Percentiles rank a stretch among this genome's conserved stretches.
These are phyloP conservation scores for Eurytoma californica DNA, from an alignment of 2,888 invertebrate species.

Conservation along the genomic window DNA sequence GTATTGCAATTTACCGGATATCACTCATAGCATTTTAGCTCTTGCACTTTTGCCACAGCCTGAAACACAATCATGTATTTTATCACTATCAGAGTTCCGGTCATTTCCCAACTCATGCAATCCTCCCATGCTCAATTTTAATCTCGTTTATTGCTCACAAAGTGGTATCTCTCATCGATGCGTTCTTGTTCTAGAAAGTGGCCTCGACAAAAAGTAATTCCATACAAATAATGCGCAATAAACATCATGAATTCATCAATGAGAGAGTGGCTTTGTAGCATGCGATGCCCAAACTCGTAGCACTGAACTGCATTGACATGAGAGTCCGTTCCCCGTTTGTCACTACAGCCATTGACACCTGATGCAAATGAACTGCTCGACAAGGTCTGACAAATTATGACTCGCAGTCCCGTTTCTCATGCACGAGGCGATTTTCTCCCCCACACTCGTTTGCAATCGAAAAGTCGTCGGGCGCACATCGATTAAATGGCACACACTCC, in stretches of 20 bases:
- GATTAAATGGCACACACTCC: slow-evolving; percentile 21
- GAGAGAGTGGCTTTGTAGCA: neutral
- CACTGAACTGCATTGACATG: neutral
- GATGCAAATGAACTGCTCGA: slow-evolving; percentile 13
- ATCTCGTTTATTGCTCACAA: slow-evolving; percentile 8
- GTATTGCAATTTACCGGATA: slow-evolving; percentile 31
- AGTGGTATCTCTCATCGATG: slow-evolving; percentile 26
- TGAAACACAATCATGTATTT: slow-evolving; percentile 45
- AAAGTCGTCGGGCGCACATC: neutral
- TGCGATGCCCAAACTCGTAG: slow-evolving; percentile 10
- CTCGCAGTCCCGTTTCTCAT: neutral
- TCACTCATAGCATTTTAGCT: slow-evolving; percentile 53
- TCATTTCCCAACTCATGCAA: slow-evolving; percentile 4
- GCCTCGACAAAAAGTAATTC: neutral
- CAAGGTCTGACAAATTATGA: slow-evolving; percentile 7
- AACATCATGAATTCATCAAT: slow-evolving; percentile 20
- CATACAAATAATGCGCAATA: slow-evolving; percentile 7
- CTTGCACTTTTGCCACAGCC: slow-evolving; percentile 23
- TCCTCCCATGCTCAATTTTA: neutral
- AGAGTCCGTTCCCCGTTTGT: slow-evolving; percentile 22
- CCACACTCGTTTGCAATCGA: neutral
- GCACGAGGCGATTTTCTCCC: neutral
- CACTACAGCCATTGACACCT: slow-evolving; percentile 1
- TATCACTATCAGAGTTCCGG: slow-evolving; percentile 38
- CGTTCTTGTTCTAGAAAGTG: slow-evolving; percentile 5